Base-by-base conservation (phyloP, 2,888 invertebrate genomes). In the Teleiodes luculella region DNA sequence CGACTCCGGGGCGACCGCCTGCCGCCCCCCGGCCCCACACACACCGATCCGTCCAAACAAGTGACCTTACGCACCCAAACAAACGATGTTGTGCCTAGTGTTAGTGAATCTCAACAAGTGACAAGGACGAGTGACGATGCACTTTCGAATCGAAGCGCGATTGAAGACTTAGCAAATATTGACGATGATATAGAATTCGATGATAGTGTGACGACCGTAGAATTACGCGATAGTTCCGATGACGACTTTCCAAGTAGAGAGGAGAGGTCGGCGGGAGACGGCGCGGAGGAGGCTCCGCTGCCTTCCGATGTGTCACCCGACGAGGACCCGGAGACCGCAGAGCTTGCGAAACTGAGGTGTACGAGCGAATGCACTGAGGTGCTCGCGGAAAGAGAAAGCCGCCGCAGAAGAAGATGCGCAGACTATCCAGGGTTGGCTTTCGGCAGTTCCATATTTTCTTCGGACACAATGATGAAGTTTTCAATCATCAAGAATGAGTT, bases 391-490 rank as follows among this genome's bases (percentile, higher is more conserved):
- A 91, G 96, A 59, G 96, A 96, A 76, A 94, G 92, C 55, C 90
- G 95, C 51, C 91, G 95, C 67, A 91, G 93, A 67, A 91, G 95
- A 68, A 91, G 96, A 82, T 97, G 97, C 83, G 94, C 96, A 37
- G 97, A 97, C 79, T 97, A 97, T 87, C 97, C 97, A 0, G 97
- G 97, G 28, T 86, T 97, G 56, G 97, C 97, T 1, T 96, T 97
- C 78, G 97, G 96, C 51, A 94, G 95, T 66, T 97, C 97, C 61
- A 95, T 97, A 77, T 97, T 97, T 90, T 97, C 97, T 76, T 97
- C 98, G 55, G 98, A 97, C 80, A 98, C 98, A 8, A 95, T 98
- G 94, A 98, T 98, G 95, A 98, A 98, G 91, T 98, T 98, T 87
- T 96, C 95, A 83, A 95, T 98, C 67, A 98, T 98, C 80, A 94